Percentiles rank a stretch among this genome's conserved stretches.
Conservation (phyloP, 2,888 invertebrate species). For the Stenodema calcarata region DNA sequence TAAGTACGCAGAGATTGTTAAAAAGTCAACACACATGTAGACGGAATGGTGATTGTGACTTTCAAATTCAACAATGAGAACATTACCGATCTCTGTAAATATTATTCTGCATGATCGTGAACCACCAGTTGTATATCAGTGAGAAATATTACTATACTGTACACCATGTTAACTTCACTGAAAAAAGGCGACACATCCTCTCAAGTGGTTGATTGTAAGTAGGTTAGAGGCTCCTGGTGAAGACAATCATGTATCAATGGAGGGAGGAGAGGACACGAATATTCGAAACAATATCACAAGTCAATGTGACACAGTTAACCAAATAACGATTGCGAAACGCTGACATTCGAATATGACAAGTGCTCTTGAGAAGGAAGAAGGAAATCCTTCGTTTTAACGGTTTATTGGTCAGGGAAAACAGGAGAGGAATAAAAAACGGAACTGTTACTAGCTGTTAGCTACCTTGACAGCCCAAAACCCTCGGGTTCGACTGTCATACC, state of each 20-base stretch:
- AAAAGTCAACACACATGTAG: too few relatives aligned
- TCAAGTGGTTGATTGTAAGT: too few relatives aligned
- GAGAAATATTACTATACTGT: too few relatives aligned
- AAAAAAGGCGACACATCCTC: too few relatives aligned
- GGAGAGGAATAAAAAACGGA: not conserved
- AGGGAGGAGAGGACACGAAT: not conserved
- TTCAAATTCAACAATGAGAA: too few relatives aligned
- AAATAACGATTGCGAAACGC: not conserved
- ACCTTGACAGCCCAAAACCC: not conserved
- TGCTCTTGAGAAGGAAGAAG: not conserved
- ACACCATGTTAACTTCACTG: too few relatives aligned
- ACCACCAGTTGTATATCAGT: too few relatives aligned
- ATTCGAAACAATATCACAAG: not conserved
- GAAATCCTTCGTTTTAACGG: not conserved
- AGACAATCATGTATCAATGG: not conserved
- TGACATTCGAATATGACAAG: not conserved
- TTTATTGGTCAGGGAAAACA: conserved; percentile 2
- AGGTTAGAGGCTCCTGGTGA: not conserved
- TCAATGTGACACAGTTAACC: not conserved
- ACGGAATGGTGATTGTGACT: too few relatives aligned
- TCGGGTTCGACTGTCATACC: not conserved
- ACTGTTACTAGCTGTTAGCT: not conserved
- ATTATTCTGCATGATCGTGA: too few relatives aligned
- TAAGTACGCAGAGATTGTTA: too few relatives aligned
- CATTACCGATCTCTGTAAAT: not conserved